Conservation (phyloP, 2,113 vertebrate species). For the Plotosus lineatus region DNA sequence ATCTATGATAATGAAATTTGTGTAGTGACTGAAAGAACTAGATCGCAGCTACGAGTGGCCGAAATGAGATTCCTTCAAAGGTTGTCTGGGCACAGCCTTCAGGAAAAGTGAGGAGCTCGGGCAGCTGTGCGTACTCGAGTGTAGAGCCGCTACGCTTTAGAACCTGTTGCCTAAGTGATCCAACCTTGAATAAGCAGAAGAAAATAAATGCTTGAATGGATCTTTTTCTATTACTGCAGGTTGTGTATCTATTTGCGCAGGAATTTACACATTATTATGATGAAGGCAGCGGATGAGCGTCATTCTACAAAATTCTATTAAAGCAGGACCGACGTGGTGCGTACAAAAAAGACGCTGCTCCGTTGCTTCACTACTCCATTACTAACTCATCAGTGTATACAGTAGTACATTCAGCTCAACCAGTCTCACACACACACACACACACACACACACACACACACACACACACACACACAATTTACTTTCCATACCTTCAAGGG, state of each 20-base stretch:
- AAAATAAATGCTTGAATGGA: no score
- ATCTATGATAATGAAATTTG: no score
- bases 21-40: no score
- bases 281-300: neutral
- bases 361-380: neutral
- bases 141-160: no score
- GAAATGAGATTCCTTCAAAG: no score
- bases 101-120: no score
- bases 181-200: no score
- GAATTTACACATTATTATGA: constrained; percentile 5
- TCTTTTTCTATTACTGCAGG: neutral
- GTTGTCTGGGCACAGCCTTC: no score
- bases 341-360: neutral
- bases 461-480: constrained; percentile 4
- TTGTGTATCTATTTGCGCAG: neutral
- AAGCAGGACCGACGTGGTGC: neutral
- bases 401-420: neutral
- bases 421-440: neutral
- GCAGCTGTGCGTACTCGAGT: no score
- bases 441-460: constrained; percentile 28
- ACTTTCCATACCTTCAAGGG: no score
- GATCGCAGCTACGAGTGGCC: no score
- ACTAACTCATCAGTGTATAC: neutral
- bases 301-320: neutral
- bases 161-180: no score